Conservation (phyloP, 2,797 vertebrate species). For the Synaphobranchus kaupii region DNA sequence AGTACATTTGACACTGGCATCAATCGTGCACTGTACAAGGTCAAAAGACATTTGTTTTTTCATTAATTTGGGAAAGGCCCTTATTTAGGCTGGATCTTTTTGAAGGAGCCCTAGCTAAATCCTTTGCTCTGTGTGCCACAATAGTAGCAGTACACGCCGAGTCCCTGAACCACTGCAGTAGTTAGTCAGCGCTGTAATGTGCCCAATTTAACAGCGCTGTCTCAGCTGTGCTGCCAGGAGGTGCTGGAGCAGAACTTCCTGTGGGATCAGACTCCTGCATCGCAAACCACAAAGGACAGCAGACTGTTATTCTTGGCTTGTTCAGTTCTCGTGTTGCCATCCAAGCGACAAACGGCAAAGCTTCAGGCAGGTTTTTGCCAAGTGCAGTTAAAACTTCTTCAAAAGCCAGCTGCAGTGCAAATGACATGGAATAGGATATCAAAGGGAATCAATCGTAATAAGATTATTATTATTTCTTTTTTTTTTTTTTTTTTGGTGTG, state of each 20-base stretch:
- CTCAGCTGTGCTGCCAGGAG: neutral
- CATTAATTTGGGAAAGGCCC: neutral
- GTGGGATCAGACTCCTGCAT: neutral
- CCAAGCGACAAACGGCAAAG: conserved; percentile 12
- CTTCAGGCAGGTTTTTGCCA: neutral
- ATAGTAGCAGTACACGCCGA: neutral
- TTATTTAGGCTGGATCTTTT: neutral
- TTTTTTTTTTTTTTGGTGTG: neutral
- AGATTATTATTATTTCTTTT: too few relatives aligned
- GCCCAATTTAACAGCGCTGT: neutral
- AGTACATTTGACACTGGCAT: neutral
- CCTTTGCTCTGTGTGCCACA: neutral
- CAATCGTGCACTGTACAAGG: neutral
- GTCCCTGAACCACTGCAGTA: neutral
- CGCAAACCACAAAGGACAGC: neutral
- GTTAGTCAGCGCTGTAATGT: neutral
- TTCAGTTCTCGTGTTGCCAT: neutral
- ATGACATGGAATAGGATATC: neutral
- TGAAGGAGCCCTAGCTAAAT: neutral
- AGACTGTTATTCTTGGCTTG: conserved; percentile 16
- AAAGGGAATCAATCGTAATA: neutral
- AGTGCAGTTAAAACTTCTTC: conserved; percentile 7
- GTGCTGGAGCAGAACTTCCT: conserved; percentile 7
- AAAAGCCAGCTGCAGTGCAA: neutral
- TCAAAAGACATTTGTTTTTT: neutral